Base-by-base conservation (phyloP, 2,797 vertebrate genomes). In the Poeciliopsis infans region DNA sequence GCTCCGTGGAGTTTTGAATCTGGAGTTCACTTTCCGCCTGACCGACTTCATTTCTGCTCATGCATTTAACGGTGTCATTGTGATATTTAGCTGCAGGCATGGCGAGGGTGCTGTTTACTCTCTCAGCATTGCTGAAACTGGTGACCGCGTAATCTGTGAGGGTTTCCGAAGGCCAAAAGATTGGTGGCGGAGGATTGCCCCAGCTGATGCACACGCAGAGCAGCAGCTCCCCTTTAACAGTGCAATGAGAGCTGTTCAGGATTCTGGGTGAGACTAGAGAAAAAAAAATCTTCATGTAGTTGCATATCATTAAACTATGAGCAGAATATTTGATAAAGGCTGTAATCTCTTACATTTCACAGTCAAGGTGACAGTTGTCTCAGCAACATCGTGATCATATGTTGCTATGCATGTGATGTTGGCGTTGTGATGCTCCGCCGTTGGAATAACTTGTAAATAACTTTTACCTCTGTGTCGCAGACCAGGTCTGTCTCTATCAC, bases 101-200 rank as follows among this genome's bases (percentile, higher is more conserved):
- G 25, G 55, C 68, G 28, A 90, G 25, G 77, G 69, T 83, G 75
- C 76, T 85, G 25, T 20, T 57, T 20, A 85, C 77, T 25, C 75
- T 86, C 15, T 36, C 33, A 53, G 4, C 16, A 11, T 33, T 43
- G 23, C 10, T 49, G 0, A 2, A 75, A 83, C 66, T 84, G 45
- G 2, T 75, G 39, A 87, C 71, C 0, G 80, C 79, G 64, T 43
- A 82, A 20, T 78, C 51, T 69, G 78, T 80, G 68, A 77, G 36
- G 15, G 23, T 46, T 28, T 10, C 39, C 8, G 46, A 75, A 45
- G 69, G 51, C 81, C 85, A 88, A 20, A 15, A 72, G 78, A 87
- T 77, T 0, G 2, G 59, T 36, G 87, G 28, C 5, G 75, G n/a
- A 1, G 88, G 85, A 80, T 88, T 87, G 61, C 89, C 88, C 43